phyloP scores from a whole-genome alignment of 2,888 invertebrate genomes.

The Elegia similella region DNA sequence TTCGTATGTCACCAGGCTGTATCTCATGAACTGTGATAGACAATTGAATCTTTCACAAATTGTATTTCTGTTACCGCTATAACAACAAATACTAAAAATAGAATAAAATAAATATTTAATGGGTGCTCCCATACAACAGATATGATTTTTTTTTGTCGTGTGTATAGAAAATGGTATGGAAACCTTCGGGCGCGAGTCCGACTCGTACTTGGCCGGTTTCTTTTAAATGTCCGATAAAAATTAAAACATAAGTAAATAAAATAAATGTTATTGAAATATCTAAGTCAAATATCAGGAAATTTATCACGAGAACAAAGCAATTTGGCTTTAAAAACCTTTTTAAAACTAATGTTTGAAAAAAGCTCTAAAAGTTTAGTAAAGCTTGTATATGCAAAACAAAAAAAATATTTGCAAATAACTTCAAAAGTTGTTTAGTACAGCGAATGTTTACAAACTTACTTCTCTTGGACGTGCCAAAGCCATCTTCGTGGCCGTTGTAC shows the following conservation, averaged over 20 bases:
- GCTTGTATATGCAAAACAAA: background rate
- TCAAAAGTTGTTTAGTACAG: background rate
- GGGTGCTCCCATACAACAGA: too few relatives aligned
- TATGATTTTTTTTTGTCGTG: too few relatives aligned
- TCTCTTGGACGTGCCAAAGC: slow-evolving; percentile 66
- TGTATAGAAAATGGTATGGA: too few relatives aligned
- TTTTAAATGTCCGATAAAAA: background rate
- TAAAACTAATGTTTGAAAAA: background rate
- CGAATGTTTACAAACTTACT: slow-evolving; percentile 50
- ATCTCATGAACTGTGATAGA: too few relatives aligned
- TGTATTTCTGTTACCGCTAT: too few relatives aligned
- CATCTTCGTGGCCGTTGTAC: slow-evolving; percentile 70
- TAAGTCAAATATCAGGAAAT: background rate
- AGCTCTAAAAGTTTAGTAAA: background rate
- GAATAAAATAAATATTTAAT: too few relatives aligned
- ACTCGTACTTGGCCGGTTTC: too few relatives aligned
- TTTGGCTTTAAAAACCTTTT: background rate
- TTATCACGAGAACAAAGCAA: background rate
- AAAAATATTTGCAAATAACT: background rate
- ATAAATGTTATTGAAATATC: slow-evolving; percentile 1
- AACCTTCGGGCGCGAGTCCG: too few relatives aligned
- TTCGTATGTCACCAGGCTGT: too few relatives aligned
- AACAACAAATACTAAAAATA: too few relatives aligned
- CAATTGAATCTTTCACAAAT: too few relatives aligned
- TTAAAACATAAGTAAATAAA: slow-evolving; percentile 1